Evolutionary conservation across 2,113 vertebrate species (phyloP), one percentile per base, ranked within the genome.

Genomic region (Vulpes lagopus): DNA sequence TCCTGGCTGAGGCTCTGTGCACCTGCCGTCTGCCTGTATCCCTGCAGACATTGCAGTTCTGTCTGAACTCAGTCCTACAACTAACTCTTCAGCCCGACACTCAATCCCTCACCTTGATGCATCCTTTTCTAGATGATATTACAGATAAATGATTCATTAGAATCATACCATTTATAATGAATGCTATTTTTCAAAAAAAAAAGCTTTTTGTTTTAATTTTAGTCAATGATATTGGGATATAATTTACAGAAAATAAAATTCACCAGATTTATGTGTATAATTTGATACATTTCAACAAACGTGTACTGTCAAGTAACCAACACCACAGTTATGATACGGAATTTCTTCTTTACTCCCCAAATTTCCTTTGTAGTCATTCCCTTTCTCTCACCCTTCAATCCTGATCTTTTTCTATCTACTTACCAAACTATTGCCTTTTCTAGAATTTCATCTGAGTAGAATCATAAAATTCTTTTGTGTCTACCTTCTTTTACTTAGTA

Each of bases 221-320:
- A 43, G 17, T 79, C 27, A 59, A 2, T 20, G 49, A 15, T 73
- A 32, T 23, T 73, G 15, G 49, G 8, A 38, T 83, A 20, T 4
- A 25, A 51, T 82, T 82, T 60, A 94, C 23, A 67, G n/a, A 35
- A 60, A 87, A 43, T 74, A 51, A 60, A 91, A 32, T 51, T 88
- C 14, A 65, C 30, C 57, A n/a, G 19, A 15, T 78, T 57, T 73
- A 78, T 10, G 20, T 88, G 32, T 55, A 55, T 15, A n/a, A 1
- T 38, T 43, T 38, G 15, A 55, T 59, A 51, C 17, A 57, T 91
- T 73, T 73, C 10, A 35, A 15, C 19, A 64, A 27, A 16, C 38
- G 5, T 23, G 11, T 43, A 53, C 19, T 10, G 53, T 91, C 16
- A 43, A 25, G 3, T 62, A n/a, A 55, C 11, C 5, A 55, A 16